Base-by-base conservation (phyloP, 2,113 vertebrate species). In the Spheniscus mendiculus region DNA sequence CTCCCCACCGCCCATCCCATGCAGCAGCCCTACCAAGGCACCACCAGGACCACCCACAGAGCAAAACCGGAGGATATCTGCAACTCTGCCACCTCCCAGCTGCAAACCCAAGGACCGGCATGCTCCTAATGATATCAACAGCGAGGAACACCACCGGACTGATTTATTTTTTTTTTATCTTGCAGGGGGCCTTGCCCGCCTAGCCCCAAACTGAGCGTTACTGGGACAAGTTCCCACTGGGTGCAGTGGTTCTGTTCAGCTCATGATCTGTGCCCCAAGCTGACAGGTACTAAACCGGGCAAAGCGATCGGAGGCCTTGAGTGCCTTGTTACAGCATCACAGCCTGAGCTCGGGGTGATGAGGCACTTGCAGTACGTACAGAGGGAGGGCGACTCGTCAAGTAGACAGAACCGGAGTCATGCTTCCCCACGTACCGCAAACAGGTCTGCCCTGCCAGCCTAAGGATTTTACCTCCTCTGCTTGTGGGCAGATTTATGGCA, bases 1-100 rank as follows among this genome's bases (percentile, higher is more conserved):
- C 1, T 71, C 11, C 63, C 77, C 36, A 5, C 5, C 8, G 5
- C 52, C 78, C 1, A 1, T 13, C 69, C 86, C 62, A 4, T 0
- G 1, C 53, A 2, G 52, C 83, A 15, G 34, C 83, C 50, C 72
- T 11, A 13, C 42, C 40, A 9, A 3, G 23, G 30, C 47, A 14
- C 29, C 34, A 0, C 30, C 38, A 20, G 58, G 50, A 13, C n/a
- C 81, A 4, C 29, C 45, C 66, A 1, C 9, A 2, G 40, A 42
- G 56, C 55, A 6, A 22, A 58, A 1, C 23, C 3, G 0, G 62
- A 1, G 15, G 34, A 3, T 40, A 7, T 15, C 20, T 29, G 56
- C 44, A 69, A 12, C 49, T 25, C 34, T 1, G 15, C 27, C 66
- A 30, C 67, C 38, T 30, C 49, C 67, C 53, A 56, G 11, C 36